Evolutionary conservation across 2,113 vertebrate species (phyloP).

Genomic region (Colaptes auratus): DNA sequence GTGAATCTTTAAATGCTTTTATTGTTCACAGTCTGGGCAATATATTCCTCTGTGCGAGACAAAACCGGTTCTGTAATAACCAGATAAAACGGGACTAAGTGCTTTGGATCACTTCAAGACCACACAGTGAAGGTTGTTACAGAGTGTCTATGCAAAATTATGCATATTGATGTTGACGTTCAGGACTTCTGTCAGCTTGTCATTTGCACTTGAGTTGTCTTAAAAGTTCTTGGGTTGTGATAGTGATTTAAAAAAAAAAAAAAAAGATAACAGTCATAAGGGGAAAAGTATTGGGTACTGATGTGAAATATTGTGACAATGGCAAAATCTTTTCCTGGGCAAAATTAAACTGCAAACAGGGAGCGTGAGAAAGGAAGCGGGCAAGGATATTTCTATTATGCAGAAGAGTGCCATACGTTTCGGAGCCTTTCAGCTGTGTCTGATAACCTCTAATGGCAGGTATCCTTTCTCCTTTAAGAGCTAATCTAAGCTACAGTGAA

Average conservation of each 20-base stretch:
- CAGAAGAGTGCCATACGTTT: not conserved
- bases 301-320: not conserved
- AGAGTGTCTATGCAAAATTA: conserved; percentile 34
- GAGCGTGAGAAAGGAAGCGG: not conserved
- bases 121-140: conserved; percentile 35
- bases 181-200: conserved; percentile 44
- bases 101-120: not conserved
- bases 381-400: not conserved
- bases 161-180: not conserved
- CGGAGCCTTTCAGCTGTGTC: conserved; percentile 33
- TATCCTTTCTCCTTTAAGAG: conserved; percentile 57
- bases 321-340: not conserved
- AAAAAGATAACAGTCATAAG: not conserved
- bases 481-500: conserved; percentile 17
- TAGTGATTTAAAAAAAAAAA: not conserved
- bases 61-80: not conserved
- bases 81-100: not conserved
- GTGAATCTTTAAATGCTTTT: not conserved
- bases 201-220: conserved; percentile 43
- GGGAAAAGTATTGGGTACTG: not conserved
- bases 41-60: not conserved
- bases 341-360: not conserved
- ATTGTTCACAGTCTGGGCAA: not conserved
- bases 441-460: conserved; percentile 54
- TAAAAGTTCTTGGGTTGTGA: conserved; percentile 47